Base-by-base conservation (phyloP, 2,113 vertebrate species). In the Mustela nigripes region DNA sequence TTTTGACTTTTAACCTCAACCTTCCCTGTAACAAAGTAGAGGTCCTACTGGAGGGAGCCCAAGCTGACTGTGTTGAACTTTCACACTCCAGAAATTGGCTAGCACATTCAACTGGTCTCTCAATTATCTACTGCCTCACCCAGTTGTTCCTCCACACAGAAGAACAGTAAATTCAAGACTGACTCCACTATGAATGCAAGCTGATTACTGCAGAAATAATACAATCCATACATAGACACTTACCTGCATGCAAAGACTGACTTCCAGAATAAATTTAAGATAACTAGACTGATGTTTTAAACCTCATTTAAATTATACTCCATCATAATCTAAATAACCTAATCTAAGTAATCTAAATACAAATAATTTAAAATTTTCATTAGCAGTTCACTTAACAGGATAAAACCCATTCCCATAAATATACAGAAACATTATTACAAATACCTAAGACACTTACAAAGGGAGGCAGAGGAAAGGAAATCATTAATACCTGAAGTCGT, bases 401-500 rank as follows among this genome's bases (percentile, higher is more conserved):
- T 85, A 45, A 88, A 39, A 56, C 1, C 22, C 28, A 56, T 4
- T 42, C 78, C n/a, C n/a, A 89, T 45, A 19, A 18, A 45, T 28
- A 48, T 36, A 39, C 19, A 60, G 12, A 21, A 92, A 39, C 5
- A 50, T 22, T 33, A n/a, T 88, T 53, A 92, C 22, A 26, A 83
- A 36, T 15, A 33, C 21, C 7, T 1, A 5, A 74, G 31, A 24
- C 45, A 83, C 33, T 36, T 39, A 60, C 3, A n/a, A 62, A 42
- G 53, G 26, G 36, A 12, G 26, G 12, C 33, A 33, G 12, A 82
- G 9, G 7, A 45, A 58, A 45, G 60, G 82, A 71, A 79, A 79
- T 21, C 12, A 2, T 39, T 24, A 9, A 6, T 97, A 99, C 99
- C 99, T 99, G 99, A 36, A 99, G 99, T 65, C 99, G 98, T 2